Evolutionary conservation across 1,140 invertebrate species (phyloP).

Genomic region (Episyrphus balteatus): DNA sequence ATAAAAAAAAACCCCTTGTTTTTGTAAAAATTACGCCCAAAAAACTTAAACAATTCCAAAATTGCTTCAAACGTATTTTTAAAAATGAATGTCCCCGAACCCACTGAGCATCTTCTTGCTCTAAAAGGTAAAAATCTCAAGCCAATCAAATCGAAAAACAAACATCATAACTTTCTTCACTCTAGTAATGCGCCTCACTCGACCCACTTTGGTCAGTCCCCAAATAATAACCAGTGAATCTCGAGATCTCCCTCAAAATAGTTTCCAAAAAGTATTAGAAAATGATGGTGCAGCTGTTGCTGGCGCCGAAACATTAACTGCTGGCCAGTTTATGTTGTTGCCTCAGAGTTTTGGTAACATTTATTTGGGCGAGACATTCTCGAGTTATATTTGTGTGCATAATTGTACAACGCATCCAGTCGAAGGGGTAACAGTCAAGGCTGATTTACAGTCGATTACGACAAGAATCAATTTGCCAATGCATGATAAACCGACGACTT

Average conservation of each 20-base stretch:
- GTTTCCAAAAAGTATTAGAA: constrained; percentile 64
- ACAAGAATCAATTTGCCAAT: constrained; percentile 69
- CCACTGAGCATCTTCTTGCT: constrained; percentile 12
- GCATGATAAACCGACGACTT: constrained; percentile 46
- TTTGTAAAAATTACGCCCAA: too few relatives aligned
- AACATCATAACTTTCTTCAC: background rate
- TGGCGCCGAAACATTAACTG: constrained; percentile 68
- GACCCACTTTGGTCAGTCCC: constrained; percentile 71
- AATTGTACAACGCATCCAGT: constrained; percentile 81
- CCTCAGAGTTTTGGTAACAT: constrained; percentile 90
- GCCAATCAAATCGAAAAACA: background rate
- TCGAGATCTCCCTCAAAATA: constrained; percentile 70
- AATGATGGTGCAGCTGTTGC: constrained; percentile 64
- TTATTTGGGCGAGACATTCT: constrained; percentile 88
- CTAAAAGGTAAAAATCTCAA: constrained; percentile 9
- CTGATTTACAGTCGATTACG: constrained; percentile 84
- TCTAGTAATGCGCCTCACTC: constrained; percentile 85
- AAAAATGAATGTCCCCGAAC: constrained; percentile 1
- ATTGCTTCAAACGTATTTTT: too few relatives aligned
- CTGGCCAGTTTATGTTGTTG: constrained; percentile 79
- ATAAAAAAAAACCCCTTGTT: too few relatives aligned
- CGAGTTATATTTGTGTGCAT: constrained; percentile 92
- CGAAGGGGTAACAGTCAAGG: constrained; percentile 73
- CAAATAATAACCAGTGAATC: constrained; percentile 70
- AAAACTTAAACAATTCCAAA: too few relatives aligned